A percentile compares a stretch with the other conserved stretches of the same genome.
phyloP scores from a whole-genome alignment of 2,888 invertebrate genomes.

The Cistogaster globosa region DNA sequence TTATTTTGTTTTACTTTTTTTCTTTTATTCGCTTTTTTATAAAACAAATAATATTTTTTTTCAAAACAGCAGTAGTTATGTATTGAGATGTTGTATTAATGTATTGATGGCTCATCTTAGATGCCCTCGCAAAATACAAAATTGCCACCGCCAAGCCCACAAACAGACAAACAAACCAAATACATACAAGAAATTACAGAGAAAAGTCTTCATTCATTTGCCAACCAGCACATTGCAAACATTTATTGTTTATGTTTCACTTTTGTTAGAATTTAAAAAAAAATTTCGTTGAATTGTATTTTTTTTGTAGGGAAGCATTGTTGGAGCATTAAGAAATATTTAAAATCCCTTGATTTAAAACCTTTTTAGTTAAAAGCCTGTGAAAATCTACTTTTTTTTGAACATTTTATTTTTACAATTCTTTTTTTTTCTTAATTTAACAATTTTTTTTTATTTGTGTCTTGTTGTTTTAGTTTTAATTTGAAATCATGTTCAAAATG shows the following conservation, averaged over 20 bases:
- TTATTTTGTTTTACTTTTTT: slow-evolving; percentile 20
- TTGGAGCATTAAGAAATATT: slow-evolving; percentile 10
- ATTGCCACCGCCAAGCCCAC: slow-evolving; percentile 61
- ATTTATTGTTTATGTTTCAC: slow-evolving; percentile 34
- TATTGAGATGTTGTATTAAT: slow-evolving; percentile 46
- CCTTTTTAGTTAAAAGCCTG: slow-evolving; percentile 47
- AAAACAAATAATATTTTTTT: slow-evolving; percentile 53
- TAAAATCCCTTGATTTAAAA: slow-evolving; percentile 46
- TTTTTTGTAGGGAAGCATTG: slow-evolving; percentile 49
- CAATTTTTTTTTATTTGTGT: slow-evolving; percentile 19
- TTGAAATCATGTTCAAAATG: slow-evolving; percentile 53
- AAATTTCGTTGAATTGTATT: slow-evolving; percentile 36
- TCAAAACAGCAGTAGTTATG: slow-evolving; percentile 21
- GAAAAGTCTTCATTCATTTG: slow-evolving; percentile 12
- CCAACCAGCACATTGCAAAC: slow-evolving; percentile 56
- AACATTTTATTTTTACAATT: not conserved
- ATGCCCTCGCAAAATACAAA: slow-evolving; percentile 61
- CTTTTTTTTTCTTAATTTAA: slow-evolving; percentile 10
- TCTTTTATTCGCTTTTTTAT: slow-evolving; percentile 20
- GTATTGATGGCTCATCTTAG: slow-evolving; percentile 64
- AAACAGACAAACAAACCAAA: slow-evolving; percentile 12
- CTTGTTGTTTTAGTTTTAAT: slow-evolving; percentile 48
- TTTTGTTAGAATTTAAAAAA: slow-evolving; percentile 40
- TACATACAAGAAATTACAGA: not conserved
- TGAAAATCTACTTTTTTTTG: slow-evolving; percentile 49